Percentiles rank a stretch among this genome's conserved stretches.
Conservation (phyloP, 2,888 invertebrate species). For the Stictocephala bisonia region DNA sequence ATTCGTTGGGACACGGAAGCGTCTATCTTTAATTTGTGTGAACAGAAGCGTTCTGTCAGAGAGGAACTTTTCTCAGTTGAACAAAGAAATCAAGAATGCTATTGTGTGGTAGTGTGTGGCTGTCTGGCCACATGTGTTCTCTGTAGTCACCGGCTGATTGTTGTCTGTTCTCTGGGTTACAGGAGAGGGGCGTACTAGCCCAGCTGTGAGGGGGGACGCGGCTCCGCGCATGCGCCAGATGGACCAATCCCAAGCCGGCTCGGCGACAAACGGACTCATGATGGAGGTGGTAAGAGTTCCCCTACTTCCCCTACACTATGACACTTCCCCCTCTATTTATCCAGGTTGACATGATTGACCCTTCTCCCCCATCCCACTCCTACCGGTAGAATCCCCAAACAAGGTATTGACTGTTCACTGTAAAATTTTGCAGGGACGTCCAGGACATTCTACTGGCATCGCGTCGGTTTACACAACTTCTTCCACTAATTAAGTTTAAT, state of each 20-base stretch:
- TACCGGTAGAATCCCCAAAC: not conserved
- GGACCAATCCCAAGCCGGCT: conserved; percentile 57
- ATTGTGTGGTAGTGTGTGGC: too few species aligned
- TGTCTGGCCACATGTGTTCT: too few species aligned
- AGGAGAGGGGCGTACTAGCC: conserved; percentile 48
- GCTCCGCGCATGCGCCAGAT: conserved; percentile 56
- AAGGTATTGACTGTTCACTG: conserved; percentile 13
- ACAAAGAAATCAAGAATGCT: too few species aligned
- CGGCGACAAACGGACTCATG: conserved; percentile 56
- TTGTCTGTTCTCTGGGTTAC: conserved; percentile 9
- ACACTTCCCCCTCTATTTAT: conserved; percentile 20
- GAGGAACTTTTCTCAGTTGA: too few species aligned
- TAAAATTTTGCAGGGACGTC: conserved; percentile 2
- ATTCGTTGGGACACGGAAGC: too few species aligned
- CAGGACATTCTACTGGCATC: not conserved
- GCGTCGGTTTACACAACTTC: not conserved
- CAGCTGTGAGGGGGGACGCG: conserved; percentile 46
- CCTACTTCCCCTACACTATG: conserved; percentile 39
- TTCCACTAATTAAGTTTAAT: conserved; percentile 8
- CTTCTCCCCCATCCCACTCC: conserved; percentile 3
- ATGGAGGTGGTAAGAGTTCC: conserved; percentile 60
- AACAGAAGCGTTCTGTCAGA: too few species aligned
- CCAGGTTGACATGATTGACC: conserved; percentile 22
- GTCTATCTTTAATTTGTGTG: too few species aligned
- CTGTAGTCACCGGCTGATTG: too few species aligned